phyloP scores from a whole-genome alignment of 2,888 invertebrate genomes.

The Willowsia nigromaculata region DNA sequence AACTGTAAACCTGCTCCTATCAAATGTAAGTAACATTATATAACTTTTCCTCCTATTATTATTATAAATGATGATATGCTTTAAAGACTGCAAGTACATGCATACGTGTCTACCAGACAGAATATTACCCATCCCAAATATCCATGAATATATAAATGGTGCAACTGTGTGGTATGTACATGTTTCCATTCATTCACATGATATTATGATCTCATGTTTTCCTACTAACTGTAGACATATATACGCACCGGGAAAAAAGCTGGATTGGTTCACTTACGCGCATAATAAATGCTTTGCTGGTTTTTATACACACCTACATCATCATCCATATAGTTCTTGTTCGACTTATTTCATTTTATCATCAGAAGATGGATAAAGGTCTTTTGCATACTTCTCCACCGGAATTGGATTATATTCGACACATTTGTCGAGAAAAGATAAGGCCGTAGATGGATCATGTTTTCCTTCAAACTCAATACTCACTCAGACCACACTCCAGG shows the following conservation, averaged over 20 bases:
- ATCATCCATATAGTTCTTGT: slow-evolving; percentile 16
- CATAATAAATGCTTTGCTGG: neutral
- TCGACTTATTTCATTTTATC: slow-evolving; percentile 61
- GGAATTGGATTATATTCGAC: slow-evolving; percentile 64
- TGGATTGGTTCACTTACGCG: neutral
- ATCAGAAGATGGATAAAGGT: slow-evolving; percentile 64
- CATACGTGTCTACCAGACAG: neutral
- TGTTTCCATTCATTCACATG: neutral
- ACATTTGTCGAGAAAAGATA: slow-evolving; percentile 50
- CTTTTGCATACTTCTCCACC: slow-evolving; percentile 43
- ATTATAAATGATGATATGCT: slow-evolving; percentile 15
- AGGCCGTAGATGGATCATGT: slow-evolving; percentile 30
- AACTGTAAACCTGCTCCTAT: slow-evolving; percentile 40
- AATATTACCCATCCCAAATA: neutral
- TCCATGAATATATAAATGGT: neutral
- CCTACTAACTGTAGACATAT: neutral
- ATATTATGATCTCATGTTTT: slow-evolving; percentile 12
- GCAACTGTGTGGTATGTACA: neutral
- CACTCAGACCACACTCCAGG: neutral
- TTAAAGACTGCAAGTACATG: neutral
- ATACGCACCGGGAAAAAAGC: neutral
- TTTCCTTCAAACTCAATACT: slow-evolving; percentile 34
- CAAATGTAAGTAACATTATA: slow-evolving; percentile 19
- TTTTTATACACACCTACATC: slow-evolving; percentile 10
- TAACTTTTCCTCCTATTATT: neutral